Conservation (phyloP, 2,888 invertebrate species). For the Agrochola macilenta region DNA sequence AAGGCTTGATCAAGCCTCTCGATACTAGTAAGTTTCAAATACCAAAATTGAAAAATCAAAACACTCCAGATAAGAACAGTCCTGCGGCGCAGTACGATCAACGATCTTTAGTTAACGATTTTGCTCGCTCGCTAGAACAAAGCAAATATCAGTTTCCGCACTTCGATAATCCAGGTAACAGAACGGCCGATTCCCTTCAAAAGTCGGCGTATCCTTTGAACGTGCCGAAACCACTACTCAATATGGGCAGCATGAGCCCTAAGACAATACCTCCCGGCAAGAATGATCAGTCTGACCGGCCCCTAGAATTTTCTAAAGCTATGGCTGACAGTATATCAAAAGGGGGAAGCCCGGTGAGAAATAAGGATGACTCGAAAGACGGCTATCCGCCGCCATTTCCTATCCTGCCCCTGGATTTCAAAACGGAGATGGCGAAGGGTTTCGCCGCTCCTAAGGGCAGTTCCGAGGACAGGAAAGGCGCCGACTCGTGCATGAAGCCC, state of each 20-base stretch:
- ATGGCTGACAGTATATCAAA: slow-evolving; percentile 84
- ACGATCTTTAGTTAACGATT: slow-evolving; percentile 87
- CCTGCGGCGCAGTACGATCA: slow-evolving; percentile 84
- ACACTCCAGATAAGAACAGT: slow-evolving; percentile 86
- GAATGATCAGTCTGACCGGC: slow-evolving; percentile 80
- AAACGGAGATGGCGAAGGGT: slow-evolving; percentile 87
- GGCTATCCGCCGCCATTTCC: slow-evolving; percentile 80
- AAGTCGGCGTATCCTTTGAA: slow-evolving; percentile 86
- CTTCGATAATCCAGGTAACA: slow-evolving; percentile 80
- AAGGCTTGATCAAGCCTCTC: slow-evolving; percentile 94
- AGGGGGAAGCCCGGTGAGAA: slow-evolving; percentile 81
- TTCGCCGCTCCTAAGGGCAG: slow-evolving; percentile 87
- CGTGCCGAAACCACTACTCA: slow-evolving; percentile 86
- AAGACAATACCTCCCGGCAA: slow-evolving; percentile 81
- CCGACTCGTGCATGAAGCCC: slow-evolving; percentile 87
- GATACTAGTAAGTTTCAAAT: slow-evolving; percentile 96
- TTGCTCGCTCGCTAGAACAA: slow-evolving; percentile 84
- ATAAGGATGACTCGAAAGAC: slow-evolving; percentile 85
- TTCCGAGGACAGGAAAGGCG: slow-evolving; percentile 86
- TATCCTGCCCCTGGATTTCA: slow-evolving; percentile 85
- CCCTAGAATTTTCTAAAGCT: slow-evolving; percentile 83
- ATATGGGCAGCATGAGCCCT: slow-evolving; percentile 86
- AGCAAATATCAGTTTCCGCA: slow-evolving; percentile 87
- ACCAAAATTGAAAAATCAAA: slow-evolving; percentile 92
- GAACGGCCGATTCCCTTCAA: slow-evolving; percentile 82